A percentile compares a stretch with the other conserved stretches of the same genome.
Conservation (phyloP, 2,888 invertebrate species). For the Rhingia rostrata region DNA sequence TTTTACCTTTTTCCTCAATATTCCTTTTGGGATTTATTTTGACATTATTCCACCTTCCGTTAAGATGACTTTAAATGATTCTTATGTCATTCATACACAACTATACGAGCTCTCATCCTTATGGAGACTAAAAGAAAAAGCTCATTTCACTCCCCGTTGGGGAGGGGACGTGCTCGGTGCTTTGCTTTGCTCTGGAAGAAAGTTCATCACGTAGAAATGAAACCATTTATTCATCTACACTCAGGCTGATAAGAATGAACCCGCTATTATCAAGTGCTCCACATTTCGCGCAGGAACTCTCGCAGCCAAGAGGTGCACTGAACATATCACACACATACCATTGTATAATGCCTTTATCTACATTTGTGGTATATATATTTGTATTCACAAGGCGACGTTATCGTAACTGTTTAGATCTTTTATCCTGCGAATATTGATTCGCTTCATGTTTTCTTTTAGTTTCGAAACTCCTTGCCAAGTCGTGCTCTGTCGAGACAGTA, state of each 20-base stretch:
- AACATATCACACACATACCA: neutral
- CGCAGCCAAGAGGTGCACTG: constrained; percentile 14
- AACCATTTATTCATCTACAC: constrained; percentile 26
- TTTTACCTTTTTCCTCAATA: neutral
- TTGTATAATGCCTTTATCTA: neutral
- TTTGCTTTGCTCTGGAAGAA: constrained; percentile 1
- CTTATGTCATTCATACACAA: neutral
- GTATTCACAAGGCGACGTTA: constrained; percentile 43
- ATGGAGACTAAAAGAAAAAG: constrained; percentile 22
- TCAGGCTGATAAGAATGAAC: constrained; percentile 61
- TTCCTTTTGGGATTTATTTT: neutral
- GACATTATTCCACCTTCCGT: neutral
- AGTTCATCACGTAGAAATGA: constrained; percentile 35
- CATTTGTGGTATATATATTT: constrained; percentile 30
- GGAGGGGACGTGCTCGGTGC: constrained; percentile 10
- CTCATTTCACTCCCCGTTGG: constrained; percentile 7
- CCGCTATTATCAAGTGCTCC: constrained; percentile 11
- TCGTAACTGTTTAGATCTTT: constrained; percentile 47
- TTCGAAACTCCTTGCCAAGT: neutral
- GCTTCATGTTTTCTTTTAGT: constrained; percentile 23
- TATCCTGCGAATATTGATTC: constrained; percentile 48
- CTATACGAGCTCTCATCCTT: constrained; percentile 6
- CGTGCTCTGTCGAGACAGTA: neutral
- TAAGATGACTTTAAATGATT: neutral
- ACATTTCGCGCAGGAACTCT: constrained; percentile 34